These are phyloP conservation scores for Syngnathus scovelli DNA, from an alignment of 2,113 vertebrate genomes.

Conservation along the genomic window DNA sequence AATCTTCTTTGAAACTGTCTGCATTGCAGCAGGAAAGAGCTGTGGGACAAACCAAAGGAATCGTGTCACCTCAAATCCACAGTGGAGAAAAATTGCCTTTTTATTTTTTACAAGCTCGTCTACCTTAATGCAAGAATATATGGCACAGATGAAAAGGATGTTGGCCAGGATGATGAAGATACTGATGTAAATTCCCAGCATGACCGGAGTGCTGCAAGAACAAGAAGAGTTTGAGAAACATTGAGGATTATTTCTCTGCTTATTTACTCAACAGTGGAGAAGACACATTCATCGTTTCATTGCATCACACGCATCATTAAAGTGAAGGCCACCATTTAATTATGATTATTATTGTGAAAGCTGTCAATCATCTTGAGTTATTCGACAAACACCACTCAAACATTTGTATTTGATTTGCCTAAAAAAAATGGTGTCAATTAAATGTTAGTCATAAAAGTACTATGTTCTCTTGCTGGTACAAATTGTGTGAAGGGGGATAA, in stretches of 20 bases:
- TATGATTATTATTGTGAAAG: neutral
- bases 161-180: conserved; percentile 82
- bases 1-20: conserved; percentile 82
- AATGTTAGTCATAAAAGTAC: neutral
- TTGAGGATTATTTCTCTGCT: neutral
- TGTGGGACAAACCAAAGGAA: conserved; percentile 31
- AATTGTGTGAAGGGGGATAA: neutral
- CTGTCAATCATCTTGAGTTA: neutral
- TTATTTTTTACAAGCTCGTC: conserved; percentile 24
- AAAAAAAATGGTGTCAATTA: neutral
- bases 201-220: conserved; percentile 76
- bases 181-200: conserved; percentile 82
- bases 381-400: neutral
- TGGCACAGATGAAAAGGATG: conserved; percentile 85
- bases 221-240: conserved; percentile 10
- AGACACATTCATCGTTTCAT: no score
- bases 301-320: no score
- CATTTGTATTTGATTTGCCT: neutral
- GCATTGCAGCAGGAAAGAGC: conserved; percentile 83
- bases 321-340: no score
- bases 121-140: conserved; percentile 89
- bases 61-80: neutral
- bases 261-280: neutral
- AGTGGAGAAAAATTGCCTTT: neutral
- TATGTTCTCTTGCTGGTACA: neutral